Base-by-base conservation (phyloP, 2,113 vertebrate species). In the Propithecus coquereli region DNA sequence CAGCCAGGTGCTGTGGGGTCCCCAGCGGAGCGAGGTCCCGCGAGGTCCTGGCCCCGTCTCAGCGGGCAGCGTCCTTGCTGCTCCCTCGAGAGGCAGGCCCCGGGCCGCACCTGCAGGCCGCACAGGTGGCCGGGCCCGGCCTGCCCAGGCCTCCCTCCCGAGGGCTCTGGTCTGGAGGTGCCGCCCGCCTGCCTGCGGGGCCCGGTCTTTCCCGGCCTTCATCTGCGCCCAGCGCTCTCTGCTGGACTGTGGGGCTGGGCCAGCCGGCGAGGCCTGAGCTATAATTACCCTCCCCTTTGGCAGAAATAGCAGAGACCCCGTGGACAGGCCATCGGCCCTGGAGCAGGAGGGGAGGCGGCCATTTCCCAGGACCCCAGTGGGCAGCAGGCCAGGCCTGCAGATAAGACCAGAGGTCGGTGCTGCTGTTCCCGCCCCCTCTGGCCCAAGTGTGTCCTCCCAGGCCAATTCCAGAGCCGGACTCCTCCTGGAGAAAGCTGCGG, bases 271-370 rank as follows among this genome's bases (percentile, higher is more conserved):
- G 17, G 40, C 40, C 66, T 23, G 61, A 73, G 88, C 87, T 68
- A 43, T 63, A 91, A 70, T 76, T 66, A 82, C 89, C 47, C 76
- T 87, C 70, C 95, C 77, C 85, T 74, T n/a, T 25, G 94, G 89
- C 95, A 94, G 95, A 85, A 92, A 93, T 45, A 92, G 81, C 95
- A 37, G 66, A 18, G 61, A 43, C 70, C 79, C 61, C 0, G 14
- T 6, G 50, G 76, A 54, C 25, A n/a, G 95, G 88, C 63, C 9
- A 3, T 79, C 27, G 83, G 73, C 86, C 84, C 30, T 16, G 1
- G 74, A 8, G 17, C 0, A 3, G 83, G 22, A 34, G n/a, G 80
- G 87, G 57, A 57, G 54, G 52, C 8, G 9, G 45, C 45, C 0
- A 5, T 40, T 76, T 76, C 90, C 87, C 97, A 93, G 90, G 93